These are phyloP conservation scores for Pseudolaguvia tuberculata DNA, from an alignment of 2,113 vertebrate genomes.

Conservation along the genomic window DNA sequence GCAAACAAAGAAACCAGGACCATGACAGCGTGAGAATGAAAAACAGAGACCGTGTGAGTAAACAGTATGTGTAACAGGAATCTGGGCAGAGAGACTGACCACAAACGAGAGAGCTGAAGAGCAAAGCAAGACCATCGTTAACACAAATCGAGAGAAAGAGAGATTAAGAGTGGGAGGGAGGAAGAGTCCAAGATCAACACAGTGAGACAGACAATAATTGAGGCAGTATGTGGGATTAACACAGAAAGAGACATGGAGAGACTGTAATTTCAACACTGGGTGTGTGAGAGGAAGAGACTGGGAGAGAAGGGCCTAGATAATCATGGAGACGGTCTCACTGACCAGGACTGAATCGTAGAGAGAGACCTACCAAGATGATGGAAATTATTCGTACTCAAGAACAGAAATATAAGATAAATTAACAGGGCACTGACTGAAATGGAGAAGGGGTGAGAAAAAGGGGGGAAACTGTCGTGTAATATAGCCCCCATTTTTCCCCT, in stretches of 20 bases:
- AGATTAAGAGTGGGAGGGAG: too few relatives aligned
- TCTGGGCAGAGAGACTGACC: not conserved
- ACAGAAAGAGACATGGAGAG: not conserved
- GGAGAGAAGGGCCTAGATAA: not conserved
- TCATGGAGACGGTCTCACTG: too few relatives aligned
- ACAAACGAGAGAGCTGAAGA: too few relatives aligned
- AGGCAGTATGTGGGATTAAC: not conserved
- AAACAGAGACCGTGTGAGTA: not conserved
- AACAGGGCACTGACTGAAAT: not conserved
- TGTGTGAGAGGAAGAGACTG: not conserved
- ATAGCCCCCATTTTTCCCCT: conserved; percentile 8
- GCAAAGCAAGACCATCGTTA: too few relatives aligned
- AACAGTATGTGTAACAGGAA: not conserved
- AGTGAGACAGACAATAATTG: not conserved
- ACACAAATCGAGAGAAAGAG: not conserved
- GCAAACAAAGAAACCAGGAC: not conserved
- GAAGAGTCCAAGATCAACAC: not conserved
- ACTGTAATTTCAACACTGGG: not conserved
- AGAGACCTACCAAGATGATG: too few relatives aligned
- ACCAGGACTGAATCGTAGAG: too few relatives aligned
- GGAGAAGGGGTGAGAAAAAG: not conserved
- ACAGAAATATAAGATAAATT: not conserved
- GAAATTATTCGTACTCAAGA: too few relatives aligned
- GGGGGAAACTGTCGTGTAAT: not conserved
- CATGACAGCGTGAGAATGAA: not conserved